Conservation (phyloP, 2,797 vertebrate species). For the Holocentrus rufus region DNA sequence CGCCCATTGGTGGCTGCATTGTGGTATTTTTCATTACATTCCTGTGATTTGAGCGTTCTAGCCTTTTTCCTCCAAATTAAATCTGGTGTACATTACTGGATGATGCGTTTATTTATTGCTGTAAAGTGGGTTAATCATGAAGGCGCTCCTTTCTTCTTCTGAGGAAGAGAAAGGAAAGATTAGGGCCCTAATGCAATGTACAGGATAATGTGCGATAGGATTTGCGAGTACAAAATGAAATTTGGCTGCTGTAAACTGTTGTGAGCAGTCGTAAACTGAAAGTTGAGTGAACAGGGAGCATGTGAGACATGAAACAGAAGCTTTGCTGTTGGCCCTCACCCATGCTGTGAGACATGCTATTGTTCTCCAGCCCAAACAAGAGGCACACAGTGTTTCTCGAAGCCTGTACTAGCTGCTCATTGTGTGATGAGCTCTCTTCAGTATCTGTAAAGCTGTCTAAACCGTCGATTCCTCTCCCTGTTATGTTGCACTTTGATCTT, state of each 20-base stretch:
- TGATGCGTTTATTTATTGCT: slow-evolving; percentile 85
- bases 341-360: slow-evolving; percentile 72
- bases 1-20: slow-evolving; percentile 77
- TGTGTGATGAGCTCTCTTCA: slow-evolving; percentile 68
- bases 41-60: slow-evolving; percentile 73
- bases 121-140: slow-evolving; percentile 87
- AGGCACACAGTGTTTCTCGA: slow-evolving; percentile 63
- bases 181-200: slow-evolving; percentile 87
- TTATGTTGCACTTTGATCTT: slow-evolving; percentile 69
- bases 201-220: slow-evolving; percentile 87
- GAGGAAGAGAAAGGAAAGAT: slow-evolving; percentile 83
- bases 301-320: slow-evolving; percentile 67
- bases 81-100: slow-evolving; percentile 83
- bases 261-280: slow-evolving; percentile 80
- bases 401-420: slow-evolving; percentile 65
- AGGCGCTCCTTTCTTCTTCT: slow-evolving; percentile 82
- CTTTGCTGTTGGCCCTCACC: slow-evolving; percentile 77
- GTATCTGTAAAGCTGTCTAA: slow-evolving; percentile 68
- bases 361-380: slow-evolving; percentile 74
- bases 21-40: slow-evolving; percentile 82
- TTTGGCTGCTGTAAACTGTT: slow-evolving; percentile 84
- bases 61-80: slow-evolving; percentile 80
- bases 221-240: slow-evolving; percentile 85
- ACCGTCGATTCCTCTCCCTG: slow-evolving; percentile 37
- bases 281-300: slow-evolving; percentile 69